These are phyloP conservation scores for Sinella curviseta DNA, from an alignment of 1,140 invertebrate species.

Conservation along the genomic window DNA sequence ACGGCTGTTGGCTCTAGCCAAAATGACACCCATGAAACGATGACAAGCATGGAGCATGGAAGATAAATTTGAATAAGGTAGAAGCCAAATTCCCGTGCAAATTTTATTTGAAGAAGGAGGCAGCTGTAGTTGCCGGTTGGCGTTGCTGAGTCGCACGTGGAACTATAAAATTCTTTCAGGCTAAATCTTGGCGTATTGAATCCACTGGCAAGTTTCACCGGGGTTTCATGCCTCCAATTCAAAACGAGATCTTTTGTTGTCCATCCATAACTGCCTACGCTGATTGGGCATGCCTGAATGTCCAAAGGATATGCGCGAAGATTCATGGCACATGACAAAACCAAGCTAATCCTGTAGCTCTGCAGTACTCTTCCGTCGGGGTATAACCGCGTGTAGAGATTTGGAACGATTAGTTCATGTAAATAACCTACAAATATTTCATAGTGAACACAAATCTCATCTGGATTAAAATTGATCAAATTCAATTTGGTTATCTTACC, in stretches of 20 bases:
- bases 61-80: slow-evolving; percentile 61
- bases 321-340: slow-evolving; percentile 60
- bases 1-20: slow-evolving; percentile 57
- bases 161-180: not conserved
- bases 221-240: slow-evolving; percentile 57
- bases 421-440: not conserved
- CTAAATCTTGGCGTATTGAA: slow-evolving; percentile 60
- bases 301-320: slow-evolving; percentile 60
- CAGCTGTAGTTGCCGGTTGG: slow-evolving; percentile 35
- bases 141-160: not conserved
- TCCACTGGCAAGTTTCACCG: slow-evolving; percentile 59
- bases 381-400: slow-evolving; percentile 37
- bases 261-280: slow-evolving; percentile 60
- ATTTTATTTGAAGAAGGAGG: slow-evolving; percentile 23
- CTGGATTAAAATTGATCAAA: not conserved
- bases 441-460: not conserved
- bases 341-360: slow-evolving; percentile 49
- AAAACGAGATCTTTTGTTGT: slow-evolving; percentile 61
- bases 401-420: slow-evolving; percentile 38
- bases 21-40: slow-evolving; percentile 57
- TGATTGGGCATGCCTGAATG: slow-evolving; percentile 57
- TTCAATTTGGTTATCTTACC: not conserved
- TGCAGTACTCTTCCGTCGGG: slow-evolving; percentile 38
- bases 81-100: slow-evolving; percentile 51
- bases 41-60: slow-evolving; percentile 58